Conservation (phyloP, 2,113 vertebrate species). For the Archocentrus centrarchus region DNA sequence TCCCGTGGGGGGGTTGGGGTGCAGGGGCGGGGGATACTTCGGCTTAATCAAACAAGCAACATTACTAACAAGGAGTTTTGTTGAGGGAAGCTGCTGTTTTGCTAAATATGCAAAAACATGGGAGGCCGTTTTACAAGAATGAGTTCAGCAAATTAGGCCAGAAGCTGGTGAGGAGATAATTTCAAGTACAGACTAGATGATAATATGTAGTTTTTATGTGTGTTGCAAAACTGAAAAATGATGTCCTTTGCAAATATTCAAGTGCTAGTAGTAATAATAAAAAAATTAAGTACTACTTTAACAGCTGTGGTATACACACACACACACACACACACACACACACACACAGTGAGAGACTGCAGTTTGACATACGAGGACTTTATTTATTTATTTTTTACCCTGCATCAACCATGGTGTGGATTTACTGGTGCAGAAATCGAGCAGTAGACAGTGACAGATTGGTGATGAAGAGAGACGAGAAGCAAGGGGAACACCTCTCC, state of each 20-base stretch:
- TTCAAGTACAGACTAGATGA: neutral
- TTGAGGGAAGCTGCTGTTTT: constrained; percentile 32
- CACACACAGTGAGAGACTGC: neutral
- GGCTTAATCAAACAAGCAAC: constrained; percentile 31
- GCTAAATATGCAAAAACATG: constrained; percentile 38
- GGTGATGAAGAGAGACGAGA: constrained; percentile 16
- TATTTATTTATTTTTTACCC: neutral
- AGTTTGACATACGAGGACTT: neutral
- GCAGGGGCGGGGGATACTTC: neutral
- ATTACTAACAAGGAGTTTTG: constrained; percentile 38
- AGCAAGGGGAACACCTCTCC: constrained; percentile 23
- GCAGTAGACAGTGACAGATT: constrained; percentile 34
- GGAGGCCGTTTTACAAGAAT: constrained; percentile 32
- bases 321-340: neutral
- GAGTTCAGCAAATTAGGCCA: constrained; percentile 29
- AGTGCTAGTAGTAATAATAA: neutral
- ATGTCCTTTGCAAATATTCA: neutral
- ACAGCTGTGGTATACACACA: neutral
- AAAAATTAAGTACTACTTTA: neutral
- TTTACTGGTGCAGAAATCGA: constrained; percentile 32
- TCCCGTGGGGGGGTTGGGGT: neutral
- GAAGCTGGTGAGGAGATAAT: constrained; percentile 5
- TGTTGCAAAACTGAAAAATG: neutral
- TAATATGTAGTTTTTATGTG: neutral
- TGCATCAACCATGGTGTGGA: neutral